Conservation (phyloP, 35 echinoderm and acorn worm species). For the Apostichopus californicus region DNA sequence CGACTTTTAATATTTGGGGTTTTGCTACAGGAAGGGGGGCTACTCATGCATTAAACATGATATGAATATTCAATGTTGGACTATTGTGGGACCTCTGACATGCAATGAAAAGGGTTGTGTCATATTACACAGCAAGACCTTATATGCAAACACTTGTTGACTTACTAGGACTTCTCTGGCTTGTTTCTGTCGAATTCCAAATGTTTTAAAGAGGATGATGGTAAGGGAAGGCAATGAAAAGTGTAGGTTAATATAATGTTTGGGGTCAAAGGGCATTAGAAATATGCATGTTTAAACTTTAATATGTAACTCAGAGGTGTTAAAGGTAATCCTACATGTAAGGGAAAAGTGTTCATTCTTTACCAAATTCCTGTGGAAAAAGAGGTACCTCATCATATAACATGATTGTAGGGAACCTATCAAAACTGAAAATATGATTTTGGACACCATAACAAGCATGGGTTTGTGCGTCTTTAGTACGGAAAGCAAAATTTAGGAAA, state of each 20-base stretch:
- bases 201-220: not conserved
- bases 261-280: no score
- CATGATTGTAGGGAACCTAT: no score
- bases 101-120: not conserved
- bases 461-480: no score
- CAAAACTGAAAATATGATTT: no score
- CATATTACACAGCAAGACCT: not conserved
- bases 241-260: not conserved
- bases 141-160: not conserved
- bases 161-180: not conserved
- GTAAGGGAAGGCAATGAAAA: not conserved
- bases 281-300: no score
- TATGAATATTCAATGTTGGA: not conserved
- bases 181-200: not conserved
- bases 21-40: not conserved
- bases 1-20: not conserved
- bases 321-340: no score
- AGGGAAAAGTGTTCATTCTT: no score
- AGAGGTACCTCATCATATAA: no score
- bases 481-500: no score
- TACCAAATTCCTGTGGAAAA: no score
- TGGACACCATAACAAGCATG: no score
- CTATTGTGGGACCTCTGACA: not conserved
- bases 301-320: no score
- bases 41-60: not conserved